Evolutionary conservation across 2,113 vertebrate species (phyloP), one percentile per base, ranked within the genome.

Genomic region (Puntigrus tetrazona): DNA sequence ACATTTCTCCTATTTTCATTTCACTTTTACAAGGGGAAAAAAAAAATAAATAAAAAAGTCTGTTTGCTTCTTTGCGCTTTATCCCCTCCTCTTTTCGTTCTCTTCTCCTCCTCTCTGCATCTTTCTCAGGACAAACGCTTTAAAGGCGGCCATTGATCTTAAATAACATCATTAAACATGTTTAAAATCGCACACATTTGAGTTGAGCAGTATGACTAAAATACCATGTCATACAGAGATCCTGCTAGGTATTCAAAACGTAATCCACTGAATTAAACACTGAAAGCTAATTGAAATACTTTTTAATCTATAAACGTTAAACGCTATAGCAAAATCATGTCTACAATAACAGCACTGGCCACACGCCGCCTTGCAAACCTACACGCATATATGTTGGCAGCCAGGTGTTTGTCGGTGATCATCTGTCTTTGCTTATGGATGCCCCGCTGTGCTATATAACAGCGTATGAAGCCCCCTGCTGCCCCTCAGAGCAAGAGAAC

Each of bases 11-110:
- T 52, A 43, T 90, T 94, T 93, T 91, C 84, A 91, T 91, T 93
- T 91, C 83, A 91, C 90, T 93, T 93, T 91, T 87, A 90, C 88
- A 91, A 89, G 90, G 38, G 89, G n/a, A n/a, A n/a, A n/a, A n/a
- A n/a, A n/a, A n/a, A n/a, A n/a, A n/a, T n/a, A n/a, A n/a, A n/a
- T n/a, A 86, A 89, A 88, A 90, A 90, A 89, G 36, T 81, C 65
- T 83, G 20, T 67, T 87, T 84, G 61, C 88, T 82, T 83, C 87
- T 88, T 85, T 22, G 22, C 1, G 31, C 61, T 79, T 72, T 11
- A 83, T 83, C 72, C 36, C 59, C 59, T 63, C 70, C 41, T 41
- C 59, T 82, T 43, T 18, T 43, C 13, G 55, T 38, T 25, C 50
- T 70, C 41, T 22, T 16, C 25, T 74, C 47, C n/a, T 18, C 27